Conservation (phyloP, 1,140 invertebrate species). For the Littorina saxatilis region DNA sequence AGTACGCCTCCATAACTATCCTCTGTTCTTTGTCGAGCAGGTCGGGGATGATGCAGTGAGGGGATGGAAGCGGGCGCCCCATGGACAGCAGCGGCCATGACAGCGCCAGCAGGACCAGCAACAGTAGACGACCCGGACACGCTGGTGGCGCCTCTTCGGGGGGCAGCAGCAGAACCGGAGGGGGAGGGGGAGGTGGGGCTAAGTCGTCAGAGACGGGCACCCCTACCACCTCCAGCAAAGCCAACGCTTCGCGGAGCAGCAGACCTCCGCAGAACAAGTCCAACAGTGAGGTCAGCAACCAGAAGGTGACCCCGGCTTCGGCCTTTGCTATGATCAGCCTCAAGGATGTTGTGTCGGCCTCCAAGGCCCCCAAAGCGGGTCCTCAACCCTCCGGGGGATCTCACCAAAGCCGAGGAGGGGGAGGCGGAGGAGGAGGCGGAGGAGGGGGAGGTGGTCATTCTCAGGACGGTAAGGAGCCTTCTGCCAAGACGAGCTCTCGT, state of each 20-base stretch:
- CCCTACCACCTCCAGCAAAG: not conserved
- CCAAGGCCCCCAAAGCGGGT: not conserved
- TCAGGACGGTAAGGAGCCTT: not conserved
- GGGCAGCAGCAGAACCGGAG: not conserved
- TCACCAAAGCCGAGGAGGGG: not conserved
- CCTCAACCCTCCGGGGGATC: not conserved
- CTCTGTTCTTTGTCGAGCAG: not conserved
- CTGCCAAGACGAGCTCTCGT: not conserved
- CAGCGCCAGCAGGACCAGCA: conserved; percentile 22
- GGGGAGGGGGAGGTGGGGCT: not conserved
- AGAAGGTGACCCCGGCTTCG: conserved; percentile 11
- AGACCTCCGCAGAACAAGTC: not conserved
- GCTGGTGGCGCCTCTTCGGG: not conserved
- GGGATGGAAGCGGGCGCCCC: conserved; percentile 38
- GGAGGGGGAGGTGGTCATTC: no score
- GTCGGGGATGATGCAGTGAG: conserved; percentile 21
- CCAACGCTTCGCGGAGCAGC: not conserved
- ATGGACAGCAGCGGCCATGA: conserved; percentile 44
- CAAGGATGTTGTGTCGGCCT: conserved; percentile 30
- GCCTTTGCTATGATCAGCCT: not conserved
- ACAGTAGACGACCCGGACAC: not conserved
- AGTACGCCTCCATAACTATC: no score
- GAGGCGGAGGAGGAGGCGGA: not conserved
- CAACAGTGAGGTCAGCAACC: not conserved
- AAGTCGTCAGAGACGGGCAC: not conserved